phyloP scores from a whole-genome alignment of 2,113 vertebrate genomes.

The Tragelaphus strepsiceros region DNA sequence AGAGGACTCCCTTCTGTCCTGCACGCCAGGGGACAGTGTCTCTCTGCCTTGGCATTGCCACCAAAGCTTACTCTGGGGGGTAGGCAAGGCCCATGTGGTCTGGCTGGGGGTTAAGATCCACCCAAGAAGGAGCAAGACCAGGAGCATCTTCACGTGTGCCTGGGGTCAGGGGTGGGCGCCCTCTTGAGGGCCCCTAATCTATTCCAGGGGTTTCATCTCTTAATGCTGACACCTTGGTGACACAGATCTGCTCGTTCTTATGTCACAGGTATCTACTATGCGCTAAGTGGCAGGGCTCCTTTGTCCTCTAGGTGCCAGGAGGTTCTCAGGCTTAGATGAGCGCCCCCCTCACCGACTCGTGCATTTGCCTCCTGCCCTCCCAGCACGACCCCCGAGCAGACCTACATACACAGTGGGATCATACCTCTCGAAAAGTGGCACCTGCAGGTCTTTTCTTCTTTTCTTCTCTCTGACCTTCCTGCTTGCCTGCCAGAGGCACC shows the following conservation, averaged over 20 bases:
- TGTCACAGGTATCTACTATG: background rate
- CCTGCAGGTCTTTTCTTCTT: background rate
- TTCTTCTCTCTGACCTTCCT: background rate
- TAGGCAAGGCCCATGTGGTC: background rate
- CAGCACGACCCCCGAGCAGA: background rate
- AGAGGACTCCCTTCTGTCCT: background rate
- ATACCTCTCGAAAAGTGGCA: background rate
- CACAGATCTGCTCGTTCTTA: background rate
- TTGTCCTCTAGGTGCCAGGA: background rate
- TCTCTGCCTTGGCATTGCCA: background rate
- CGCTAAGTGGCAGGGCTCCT: background rate
- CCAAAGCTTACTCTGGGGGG: background rate
- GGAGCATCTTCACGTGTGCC: background rate
- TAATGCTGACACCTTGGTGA: background rate
- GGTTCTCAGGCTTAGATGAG: background rate
- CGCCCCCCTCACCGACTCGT: fast-evolving
- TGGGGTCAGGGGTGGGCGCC: no score
- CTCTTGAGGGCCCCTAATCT: background rate
- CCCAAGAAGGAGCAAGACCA: background rate
- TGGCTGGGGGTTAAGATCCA: background rate
- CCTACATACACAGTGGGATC: background rate
- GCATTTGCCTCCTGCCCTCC: fast-evolving
- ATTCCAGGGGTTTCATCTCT: background rate
- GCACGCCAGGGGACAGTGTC: background rate
- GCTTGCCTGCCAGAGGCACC: background rate